Percentiles rank a stretch among this genome's conserved stretches.
phyloP scores from a whole-genome alignment of 1,140 invertebrate genomes.

The Drosophila varians region DNA sequence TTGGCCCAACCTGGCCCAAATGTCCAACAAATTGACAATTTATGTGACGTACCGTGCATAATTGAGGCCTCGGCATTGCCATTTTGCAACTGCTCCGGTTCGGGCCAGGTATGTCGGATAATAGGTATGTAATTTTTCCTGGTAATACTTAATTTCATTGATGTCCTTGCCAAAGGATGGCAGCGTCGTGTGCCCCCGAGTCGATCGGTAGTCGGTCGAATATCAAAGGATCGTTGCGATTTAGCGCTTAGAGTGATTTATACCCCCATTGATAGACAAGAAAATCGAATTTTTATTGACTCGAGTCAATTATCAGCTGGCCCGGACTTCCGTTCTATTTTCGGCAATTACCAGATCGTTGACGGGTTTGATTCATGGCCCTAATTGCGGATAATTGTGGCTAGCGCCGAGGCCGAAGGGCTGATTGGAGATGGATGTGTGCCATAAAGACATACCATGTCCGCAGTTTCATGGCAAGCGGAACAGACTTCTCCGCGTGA shows the following conservation, averaged over 20 bases:
- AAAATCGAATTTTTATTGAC: slow-evolving; percentile 59
- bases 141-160: slow-evolving; percentile 70
- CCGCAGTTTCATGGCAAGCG: slow-evolving; percentile 3
- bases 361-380: slow-evolving; percentile 57
- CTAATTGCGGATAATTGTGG: slow-evolving; percentile 42
- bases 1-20: slow-evolving; percentile 10
- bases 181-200: slow-evolving; percentile 67
- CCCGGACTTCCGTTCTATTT: slow-evolving; percentile 58
- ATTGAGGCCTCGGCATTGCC: slow-evolving; percentile 47
- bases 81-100: slow-evolving; percentile 57
- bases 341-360: neutral
- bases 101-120: slow-evolving; percentile 58
- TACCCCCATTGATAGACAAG: slow-evolving; percentile 39
- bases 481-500: slow-evolving; percentile 17
- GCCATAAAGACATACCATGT: slow-evolving; percentile 37
- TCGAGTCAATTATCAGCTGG: slow-evolving; percentile 74
- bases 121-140: slow-evolving; percentile 76
- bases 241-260: slow-evolving; percentile 60
- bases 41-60: slow-evolving; percentile 70
- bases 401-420: slow-evolving; percentile 38
- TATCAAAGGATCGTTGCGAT: slow-evolving; percentile 57
- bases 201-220: slow-evolving; percentile 31
- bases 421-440: slow-evolving; percentile 32
- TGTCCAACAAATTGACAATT: slow-evolving; percentile 71
- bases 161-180: slow-evolving; percentile 56